phyloP scores from a whole-genome alignment of 2,113 vertebrate genomes.

The Euleptes europaea region DNA sequence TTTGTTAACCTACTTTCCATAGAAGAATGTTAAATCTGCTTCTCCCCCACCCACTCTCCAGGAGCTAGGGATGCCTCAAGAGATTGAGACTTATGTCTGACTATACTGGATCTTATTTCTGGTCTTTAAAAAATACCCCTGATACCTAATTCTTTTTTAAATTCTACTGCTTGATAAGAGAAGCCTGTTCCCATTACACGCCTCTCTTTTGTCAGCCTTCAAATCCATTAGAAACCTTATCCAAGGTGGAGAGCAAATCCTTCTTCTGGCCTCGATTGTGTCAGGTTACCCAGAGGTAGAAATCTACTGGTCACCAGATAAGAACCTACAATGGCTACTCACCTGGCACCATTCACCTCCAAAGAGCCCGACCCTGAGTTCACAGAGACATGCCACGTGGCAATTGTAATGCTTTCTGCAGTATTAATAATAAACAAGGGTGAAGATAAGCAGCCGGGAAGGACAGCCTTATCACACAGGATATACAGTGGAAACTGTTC shows the following conservation, averaged over 20 bases:
- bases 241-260: background rate
- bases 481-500: background rate
- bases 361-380: background rate
- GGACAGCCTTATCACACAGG: slow-evolving; percentile 2
- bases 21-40: background rate
- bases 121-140: background rate
- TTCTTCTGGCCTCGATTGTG: background rate
- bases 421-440: background rate
- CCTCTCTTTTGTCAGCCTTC: background rate
- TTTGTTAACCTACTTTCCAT: background rate
- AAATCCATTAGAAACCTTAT: background rate
- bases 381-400: background rate
- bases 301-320: background rate
- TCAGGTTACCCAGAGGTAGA: background rate
- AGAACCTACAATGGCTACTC: background rate
- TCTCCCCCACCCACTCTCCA: background rate
- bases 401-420: background rate
- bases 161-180: background rate
- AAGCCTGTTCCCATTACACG: background rate
- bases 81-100: background rate
- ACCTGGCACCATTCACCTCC: background rate
- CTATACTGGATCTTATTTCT: background rate
- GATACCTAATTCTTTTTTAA: background rate
- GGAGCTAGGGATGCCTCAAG: background rate
- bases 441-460: background rate